These are phyloP conservation scores for Scolopax mira DNA, from an alignment of 2,113 vertebrate species.

Conservation along the genomic window DNA sequence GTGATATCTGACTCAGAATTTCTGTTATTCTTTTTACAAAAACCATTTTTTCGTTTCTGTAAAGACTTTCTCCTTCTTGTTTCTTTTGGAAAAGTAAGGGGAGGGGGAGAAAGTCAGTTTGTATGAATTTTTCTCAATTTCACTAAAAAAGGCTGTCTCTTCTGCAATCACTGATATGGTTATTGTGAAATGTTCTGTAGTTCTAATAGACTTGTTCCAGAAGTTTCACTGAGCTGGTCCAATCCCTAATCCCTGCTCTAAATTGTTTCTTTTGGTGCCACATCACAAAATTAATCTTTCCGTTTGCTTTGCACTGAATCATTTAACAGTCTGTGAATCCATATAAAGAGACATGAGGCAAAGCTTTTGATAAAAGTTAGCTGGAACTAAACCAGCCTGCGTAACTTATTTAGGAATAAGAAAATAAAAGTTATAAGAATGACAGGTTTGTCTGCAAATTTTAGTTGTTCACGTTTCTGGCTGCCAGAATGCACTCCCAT, in stretches of 20 bases:
- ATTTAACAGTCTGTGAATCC: conserved; percentile 59
- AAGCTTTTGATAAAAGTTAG: conserved; percentile 68
- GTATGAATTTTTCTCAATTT: neutral
- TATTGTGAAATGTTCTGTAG: conserved; percentile 12
- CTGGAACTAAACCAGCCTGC: conserved; percentile 41
- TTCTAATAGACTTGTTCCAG: conserved; percentile 54
- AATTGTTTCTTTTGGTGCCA: conserved; percentile 67
- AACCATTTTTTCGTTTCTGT: neutral
- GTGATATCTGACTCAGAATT: neutral
- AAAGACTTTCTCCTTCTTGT: neutral
- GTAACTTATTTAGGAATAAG: conserved; percentile 62
- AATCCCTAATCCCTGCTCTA: conserved; percentile 60
- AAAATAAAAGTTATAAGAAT: conserved; percentile 50
- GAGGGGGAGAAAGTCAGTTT: neutral
- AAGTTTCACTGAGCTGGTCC: conserved; percentile 37
- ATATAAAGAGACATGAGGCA: conserved; percentile 56
- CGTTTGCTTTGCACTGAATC: conserved; percentile 60
- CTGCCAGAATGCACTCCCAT: neutral
- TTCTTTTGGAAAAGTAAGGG: neutral
- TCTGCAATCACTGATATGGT: neutral
- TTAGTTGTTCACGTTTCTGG: neutral
- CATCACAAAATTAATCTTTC: conserved; percentile 74
- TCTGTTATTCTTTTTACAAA: neutral
- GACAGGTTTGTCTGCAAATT: neutral
- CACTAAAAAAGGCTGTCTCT: neutral